Base-by-base conservation (phyloP, 92 coral and sea anemone species). In the Zoanthus solanderi region DNA sequence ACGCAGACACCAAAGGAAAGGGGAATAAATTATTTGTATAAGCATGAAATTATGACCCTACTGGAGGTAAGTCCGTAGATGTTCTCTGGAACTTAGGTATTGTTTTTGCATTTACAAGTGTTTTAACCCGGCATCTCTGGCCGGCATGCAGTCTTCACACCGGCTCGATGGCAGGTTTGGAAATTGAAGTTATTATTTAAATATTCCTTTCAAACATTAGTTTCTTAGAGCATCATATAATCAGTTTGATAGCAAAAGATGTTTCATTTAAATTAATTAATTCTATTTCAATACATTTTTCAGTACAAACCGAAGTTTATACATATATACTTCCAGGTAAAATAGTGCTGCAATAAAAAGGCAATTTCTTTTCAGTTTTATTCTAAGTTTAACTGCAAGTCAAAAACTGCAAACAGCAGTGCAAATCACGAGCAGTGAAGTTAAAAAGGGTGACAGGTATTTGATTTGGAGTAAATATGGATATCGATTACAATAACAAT, bases 11-110 rank as follows among this genome's bases (percentile, higher is more conserved):
- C 85, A 13, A 81, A 81, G 47, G 85, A 81, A 46, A 81, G 65
- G 47, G 74, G 75, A 23, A 46, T 65, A 7, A 45, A 18, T 46
- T 81, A 81, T 66, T 29, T 81, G 12, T 71, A 81, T 15, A 81
- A 81, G 45, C 85, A 81, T 71, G 71, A 54, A 23, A 66, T 81
- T 45, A 14, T 81, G 18, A 68, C 58, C 29, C 46, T 81, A 45
- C 31, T 81, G 75, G 85, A 81, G 75, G 85, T 81, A 66, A 81
- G 71, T 6, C 44, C 28, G 31, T 65, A 3, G 30, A 8, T 13
- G 15, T 44, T 30, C 12, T 81, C 13, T 2, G 10, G 6, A 9
- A 6, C 7, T 46, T 18, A 6, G 18, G 18, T 7, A 44, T 12
- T 13, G 17, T 18, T 3, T 80, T 12, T 42, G 32, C 18, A 6